phyloP scores from a whole-genome alignment of 2,888 invertebrate species.

The Cacoxenus indagator region DNA sequence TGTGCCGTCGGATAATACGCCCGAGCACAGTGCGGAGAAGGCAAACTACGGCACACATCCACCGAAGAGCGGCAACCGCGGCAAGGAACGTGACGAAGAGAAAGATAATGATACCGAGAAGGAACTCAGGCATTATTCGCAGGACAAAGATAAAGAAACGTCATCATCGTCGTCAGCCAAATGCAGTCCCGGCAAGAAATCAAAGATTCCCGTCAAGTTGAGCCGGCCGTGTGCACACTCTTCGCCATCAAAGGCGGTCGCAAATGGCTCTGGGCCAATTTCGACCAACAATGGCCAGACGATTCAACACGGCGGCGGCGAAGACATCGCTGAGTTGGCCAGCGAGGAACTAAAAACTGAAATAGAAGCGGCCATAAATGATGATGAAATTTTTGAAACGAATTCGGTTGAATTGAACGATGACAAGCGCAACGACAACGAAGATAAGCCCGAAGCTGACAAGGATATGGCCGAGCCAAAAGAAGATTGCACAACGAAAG shows the following conservation, averaged over 20 bases:
- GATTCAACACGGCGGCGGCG: conserved; percentile 70
- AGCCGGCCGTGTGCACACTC: conserved; percentile 32
- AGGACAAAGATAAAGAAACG: conserved; percentile 44
- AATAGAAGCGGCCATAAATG: conserved; percentile 67
- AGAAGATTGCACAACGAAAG: neutral
- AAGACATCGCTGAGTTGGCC: conserved; percentile 68
- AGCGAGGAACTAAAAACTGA: conserved; percentile 67
- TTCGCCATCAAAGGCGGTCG: conserved; percentile 70
- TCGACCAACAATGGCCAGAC: conserved; percentile 49
- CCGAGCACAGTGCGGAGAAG: conserved; percentile 36
- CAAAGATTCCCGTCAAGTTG: conserved; percentile 69
- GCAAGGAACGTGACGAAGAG: conserved; percentile 52
- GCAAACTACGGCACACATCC: conserved; percentile 69
- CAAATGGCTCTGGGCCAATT: conserved; percentile 26
- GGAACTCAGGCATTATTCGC: conserved; percentile 39
- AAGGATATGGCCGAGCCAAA: conserved; percentile 38
- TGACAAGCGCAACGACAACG: conserved; percentile 43
- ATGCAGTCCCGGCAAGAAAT: conserved; percentile 69
- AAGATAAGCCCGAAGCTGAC: conserved; percentile 54
- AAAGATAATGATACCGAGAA: conserved; percentile 57
- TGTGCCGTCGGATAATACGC: neutral
- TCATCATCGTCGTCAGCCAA: conserved; percentile 49
- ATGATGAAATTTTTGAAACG: conserved; percentile 49
- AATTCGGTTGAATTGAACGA: conserved; percentile 32
- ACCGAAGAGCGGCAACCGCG: conserved; percentile 52